These are phyloP conservation scores for Philereme transversata DNA, from an alignment of 2,888 invertebrate species.

Conservation along the genomic window DNA sequence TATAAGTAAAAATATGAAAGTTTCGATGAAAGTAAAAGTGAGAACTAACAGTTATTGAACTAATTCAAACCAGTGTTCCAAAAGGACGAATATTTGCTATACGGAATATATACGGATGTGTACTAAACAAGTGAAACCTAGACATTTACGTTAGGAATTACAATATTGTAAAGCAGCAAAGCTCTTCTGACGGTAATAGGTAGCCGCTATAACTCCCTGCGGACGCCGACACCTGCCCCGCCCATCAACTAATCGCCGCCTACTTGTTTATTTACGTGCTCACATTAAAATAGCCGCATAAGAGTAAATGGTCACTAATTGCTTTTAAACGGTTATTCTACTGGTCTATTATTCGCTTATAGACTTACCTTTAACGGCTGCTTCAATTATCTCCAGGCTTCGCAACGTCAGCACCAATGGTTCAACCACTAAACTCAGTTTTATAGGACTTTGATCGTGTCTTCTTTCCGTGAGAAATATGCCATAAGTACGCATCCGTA, in stretches of 20 bases:
- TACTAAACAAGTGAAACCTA: background rate
- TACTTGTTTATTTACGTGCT: constrained; percentile 69
- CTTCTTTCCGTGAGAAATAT: constrained; percentile 68
- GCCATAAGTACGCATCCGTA: constrained; percentile 66
- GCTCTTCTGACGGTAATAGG: constrained; percentile 45
- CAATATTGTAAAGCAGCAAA: constrained; percentile 37
- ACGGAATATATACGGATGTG: too few relatives aligned
- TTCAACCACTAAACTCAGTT: constrained; percentile 63
- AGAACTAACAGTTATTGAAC: too few relatives aligned
- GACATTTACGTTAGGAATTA: constrained; percentile 34
- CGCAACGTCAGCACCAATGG: constrained; percentile 67
- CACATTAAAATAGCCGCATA: constrained; percentile 44
- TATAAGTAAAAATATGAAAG: too few relatives aligned
- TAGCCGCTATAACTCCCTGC: constrained; percentile 52
- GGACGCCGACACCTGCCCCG: constrained; percentile 56
- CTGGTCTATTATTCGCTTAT: constrained; percentile 28
- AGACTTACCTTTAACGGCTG: constrained; percentile 70
- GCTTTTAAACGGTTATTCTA: constrained; percentile 32
- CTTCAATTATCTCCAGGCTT: constrained; percentile 69
- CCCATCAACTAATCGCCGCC: constrained; percentile 71
- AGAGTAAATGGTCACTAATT: constrained; percentile 35
- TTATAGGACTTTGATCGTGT: constrained; percentile 40
- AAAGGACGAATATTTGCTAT: too few relatives aligned
- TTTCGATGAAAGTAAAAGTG: too few relatives aligned
- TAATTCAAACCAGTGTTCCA: too few relatives aligned